Conservation (phyloP, 1,140 invertebrate species). For the Zaprionus camerounensis region DNA sequence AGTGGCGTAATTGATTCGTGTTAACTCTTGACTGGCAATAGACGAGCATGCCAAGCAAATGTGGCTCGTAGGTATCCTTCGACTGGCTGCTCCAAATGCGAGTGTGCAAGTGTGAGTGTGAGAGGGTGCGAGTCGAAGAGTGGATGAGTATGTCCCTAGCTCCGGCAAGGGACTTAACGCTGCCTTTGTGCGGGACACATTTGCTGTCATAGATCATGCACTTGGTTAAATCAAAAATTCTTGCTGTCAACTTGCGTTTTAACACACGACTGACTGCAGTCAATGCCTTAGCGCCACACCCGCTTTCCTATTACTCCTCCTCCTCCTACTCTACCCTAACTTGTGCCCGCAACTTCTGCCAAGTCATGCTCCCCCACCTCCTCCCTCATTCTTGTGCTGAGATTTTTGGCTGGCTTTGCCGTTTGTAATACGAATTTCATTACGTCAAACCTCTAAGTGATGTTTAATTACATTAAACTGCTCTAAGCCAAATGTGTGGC, state of each 20-base stretch:
- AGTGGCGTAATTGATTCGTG: slow-evolving; percentile 81
- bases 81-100: slow-evolving; percentile 24
- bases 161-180: slow-evolving; percentile 23
- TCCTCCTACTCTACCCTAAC: too few relatives aligned
- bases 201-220: slow-evolving; percentile 82
- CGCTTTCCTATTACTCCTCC: not conserved
- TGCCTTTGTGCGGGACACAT: slow-evolving; percentile 73
- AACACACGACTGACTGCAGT: slow-evolving; percentile 68
- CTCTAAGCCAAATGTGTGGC: slow-evolving; percentile 30
- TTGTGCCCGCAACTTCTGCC: slow-evolving; percentile 25
- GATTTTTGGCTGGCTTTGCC: slow-evolving; percentile 31
- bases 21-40: slow-evolving; percentile 82
- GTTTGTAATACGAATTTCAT: slow-evolving; percentile 54
- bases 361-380: not conserved
- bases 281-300: slow-evolving; percentile 39
- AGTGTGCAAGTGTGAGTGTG: not conserved
- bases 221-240: slow-evolving; percentile 82
- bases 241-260: slow-evolving; percentile 70
- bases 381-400: slow-evolving; percentile 19
- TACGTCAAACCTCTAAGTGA: slow-evolving; percentile 42
- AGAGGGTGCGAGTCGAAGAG: slow-evolving; percentile 4
- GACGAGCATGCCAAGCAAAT: slow-evolving; percentile 77
- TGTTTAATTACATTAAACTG: slow-evolving; percentile 68
- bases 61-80: slow-evolving; percentile 61
- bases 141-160: slow-evolving; percentile 24